Conservation (phyloP, 2,888 invertebrate genomes). For the Leptopilina drosophilae region DNA sequence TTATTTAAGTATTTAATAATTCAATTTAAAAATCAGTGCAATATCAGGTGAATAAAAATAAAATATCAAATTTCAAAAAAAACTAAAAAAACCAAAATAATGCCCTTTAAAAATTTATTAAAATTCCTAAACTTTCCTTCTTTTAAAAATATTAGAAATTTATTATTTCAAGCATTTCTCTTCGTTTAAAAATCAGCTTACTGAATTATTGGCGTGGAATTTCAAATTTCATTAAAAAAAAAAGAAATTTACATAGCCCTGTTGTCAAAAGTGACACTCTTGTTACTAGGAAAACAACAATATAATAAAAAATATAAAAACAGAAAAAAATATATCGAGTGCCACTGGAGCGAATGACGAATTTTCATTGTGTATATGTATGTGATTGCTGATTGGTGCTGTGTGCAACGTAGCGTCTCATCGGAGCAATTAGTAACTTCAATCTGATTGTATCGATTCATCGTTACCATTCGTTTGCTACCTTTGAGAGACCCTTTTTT, state of each 20-base stretch:
- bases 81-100: no score
- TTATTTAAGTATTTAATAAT: no score
- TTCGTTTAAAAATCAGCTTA: no score
- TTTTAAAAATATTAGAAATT: no score
- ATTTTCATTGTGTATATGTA: background rate
- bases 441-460: slow-evolving; percentile 41
- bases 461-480: slow-evolving; percentile 9
- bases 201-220: background rate
- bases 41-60: no score
- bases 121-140: no score
- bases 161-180: no score
- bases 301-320: background rate
- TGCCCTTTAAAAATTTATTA: no score
- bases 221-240: background rate
- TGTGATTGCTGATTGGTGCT: slow-evolving; percentile 37
- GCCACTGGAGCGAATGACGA: slow-evolving; percentile 23
- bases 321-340: background rate
- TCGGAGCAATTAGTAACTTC: slow-evolving; percentile 38
- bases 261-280: slow-evolving; percentile 17
- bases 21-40: no score
- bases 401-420: slow-evolving; percentile 38
- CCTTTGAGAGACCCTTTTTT: slow-evolving; percentile 14
- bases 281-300: slow-evolving; percentile 27
- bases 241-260: slow-evolving; percentile 9
- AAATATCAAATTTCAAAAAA: no score